A percentile compares a stretch with the other conserved stretches of the same genome.
Evolutionary conservation across 2,797 vertebrate species (phyloP).

Genomic region (Botia almorhae): DNA sequence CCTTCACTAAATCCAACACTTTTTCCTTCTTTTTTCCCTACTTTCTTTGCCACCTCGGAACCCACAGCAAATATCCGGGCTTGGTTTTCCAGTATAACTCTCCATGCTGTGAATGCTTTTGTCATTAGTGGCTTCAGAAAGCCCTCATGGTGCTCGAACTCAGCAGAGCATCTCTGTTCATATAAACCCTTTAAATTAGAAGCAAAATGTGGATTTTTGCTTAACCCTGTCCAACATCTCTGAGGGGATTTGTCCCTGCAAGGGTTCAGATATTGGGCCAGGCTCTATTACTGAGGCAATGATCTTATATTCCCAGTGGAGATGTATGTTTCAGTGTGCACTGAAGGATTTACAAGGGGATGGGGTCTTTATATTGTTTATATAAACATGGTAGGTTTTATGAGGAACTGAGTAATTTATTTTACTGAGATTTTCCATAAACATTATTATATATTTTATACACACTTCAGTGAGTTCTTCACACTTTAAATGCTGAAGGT

Average conservation of each 20-base stretch:
- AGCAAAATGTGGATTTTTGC: slow-evolving; percentile 28
- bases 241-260: not conserved
- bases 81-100: slow-evolving; percentile 38
- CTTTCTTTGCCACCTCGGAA: slow-evolving; percentile 31
- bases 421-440: too few species aligned
- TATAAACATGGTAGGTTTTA: not conserved
- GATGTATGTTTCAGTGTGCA: not conserved
- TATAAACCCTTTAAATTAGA: slow-evolving; percentile 38
- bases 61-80: slow-evolving; percentile 34
- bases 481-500: too few species aligned
- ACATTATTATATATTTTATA: too few species aligned
- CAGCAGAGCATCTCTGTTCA: slow-evolving; percentile 38
- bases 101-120: slow-evolving; percentile 49
- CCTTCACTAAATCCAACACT: slow-evolving; percentile 9
- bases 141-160: slow-evolving; percentile 14
- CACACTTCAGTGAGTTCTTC: too few species aligned
- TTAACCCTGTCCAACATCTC: slow-evolving; percentile 5
- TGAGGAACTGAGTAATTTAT: not conserved
- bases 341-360: not conserved
- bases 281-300: not conserved
- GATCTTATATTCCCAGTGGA: slow-evolving; percentile 5
- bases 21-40: slow-evolving; percentile 18
- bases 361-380: not conserved
- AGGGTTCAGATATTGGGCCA: not conserved
- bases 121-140: slow-evolving; percentile 48